phyloP scores from a whole-genome alignment of 2,113 vertebrate genomes.

The Pterocles gutturalis region DNA sequence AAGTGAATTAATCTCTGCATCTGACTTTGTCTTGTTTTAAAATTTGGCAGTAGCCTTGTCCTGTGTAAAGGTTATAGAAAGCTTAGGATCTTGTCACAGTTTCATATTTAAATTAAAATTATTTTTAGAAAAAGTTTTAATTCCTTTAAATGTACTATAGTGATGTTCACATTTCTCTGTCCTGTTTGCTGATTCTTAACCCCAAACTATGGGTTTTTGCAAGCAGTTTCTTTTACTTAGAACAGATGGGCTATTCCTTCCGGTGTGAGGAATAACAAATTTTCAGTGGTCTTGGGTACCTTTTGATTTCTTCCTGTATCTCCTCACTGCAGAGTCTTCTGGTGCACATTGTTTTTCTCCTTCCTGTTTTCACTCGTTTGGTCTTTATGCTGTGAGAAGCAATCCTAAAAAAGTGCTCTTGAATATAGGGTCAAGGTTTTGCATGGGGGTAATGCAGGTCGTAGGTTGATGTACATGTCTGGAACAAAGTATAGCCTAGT shows the following conservation, averaged over 20 bases:
- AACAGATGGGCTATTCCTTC: background rate
- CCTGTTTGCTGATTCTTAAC: background rate
- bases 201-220: background rate
- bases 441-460: background rate
- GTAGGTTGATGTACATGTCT: rapidly evolving
- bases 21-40: background rate
- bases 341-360: background rate
- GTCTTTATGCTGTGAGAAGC: background rate
- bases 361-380: background rate
- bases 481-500: background rate
- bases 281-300: background rate
- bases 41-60: background rate
- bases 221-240: background rate
- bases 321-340: background rate
- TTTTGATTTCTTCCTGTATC: background rate
- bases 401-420: background rate
- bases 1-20: background rate
- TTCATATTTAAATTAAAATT: background rate
- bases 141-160: background rate
- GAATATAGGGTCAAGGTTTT: background rate
- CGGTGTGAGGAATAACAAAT: background rate
- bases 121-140: background rate
- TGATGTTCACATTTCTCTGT: background rate
- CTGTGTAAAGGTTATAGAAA: background rate
- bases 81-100: background rate